Conservation (phyloP, 2,797 vertebrate genomes). For the Sebastes itinus region DNA sequence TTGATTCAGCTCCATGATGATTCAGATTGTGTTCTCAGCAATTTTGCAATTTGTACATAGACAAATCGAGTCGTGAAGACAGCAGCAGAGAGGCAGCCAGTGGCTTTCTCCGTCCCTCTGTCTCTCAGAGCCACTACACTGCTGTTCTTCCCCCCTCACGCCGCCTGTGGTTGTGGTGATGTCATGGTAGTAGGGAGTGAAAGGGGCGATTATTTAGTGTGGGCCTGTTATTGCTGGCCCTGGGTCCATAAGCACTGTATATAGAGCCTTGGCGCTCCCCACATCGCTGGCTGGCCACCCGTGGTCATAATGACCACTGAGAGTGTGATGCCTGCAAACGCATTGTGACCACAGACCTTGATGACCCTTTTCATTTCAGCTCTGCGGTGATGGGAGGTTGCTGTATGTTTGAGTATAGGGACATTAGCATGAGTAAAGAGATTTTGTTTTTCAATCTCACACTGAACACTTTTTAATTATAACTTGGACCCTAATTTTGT, state of each 20-base stretch:
- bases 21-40: slow-evolving; percentile 16
- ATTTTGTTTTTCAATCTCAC: not conserved
- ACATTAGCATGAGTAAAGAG: not conserved
- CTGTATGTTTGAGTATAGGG: not conserved
- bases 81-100: slow-evolving; percentile 29
- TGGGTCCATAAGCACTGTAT: slow-evolving; percentile 35
- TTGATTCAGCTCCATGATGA: slow-evolving; percentile 22
- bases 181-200: slow-evolving; percentile 50
- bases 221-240: slow-evolving; percentile 61
- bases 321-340: slow-evolving; percentile 28
- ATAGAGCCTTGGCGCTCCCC: slow-evolving; percentile 32
- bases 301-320: slow-evolving; percentile 31
- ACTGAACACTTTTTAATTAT: not conserved
- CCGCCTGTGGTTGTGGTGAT: slow-evolving; percentile 50
- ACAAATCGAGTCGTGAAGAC: slow-evolving; percentile 40
- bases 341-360: slow-evolving; percentile 25
- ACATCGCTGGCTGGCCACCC: slow-evolving; percentile 22
- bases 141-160: slow-evolving; percentile 47
- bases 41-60: slow-evolving; percentile 10
- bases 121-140: slow-evolving; percentile 39
- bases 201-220: slow-evolving; percentile 59
- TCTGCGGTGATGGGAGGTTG: not conserved
- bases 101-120: slow-evolving; percentile 3
- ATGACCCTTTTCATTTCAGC: slow-evolving; percentile 16
- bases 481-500: not conserved